phyloP scores from a whole-genome alignment of 2,888 invertebrate genomes.

The Balanococcus diminutus region DNA sequence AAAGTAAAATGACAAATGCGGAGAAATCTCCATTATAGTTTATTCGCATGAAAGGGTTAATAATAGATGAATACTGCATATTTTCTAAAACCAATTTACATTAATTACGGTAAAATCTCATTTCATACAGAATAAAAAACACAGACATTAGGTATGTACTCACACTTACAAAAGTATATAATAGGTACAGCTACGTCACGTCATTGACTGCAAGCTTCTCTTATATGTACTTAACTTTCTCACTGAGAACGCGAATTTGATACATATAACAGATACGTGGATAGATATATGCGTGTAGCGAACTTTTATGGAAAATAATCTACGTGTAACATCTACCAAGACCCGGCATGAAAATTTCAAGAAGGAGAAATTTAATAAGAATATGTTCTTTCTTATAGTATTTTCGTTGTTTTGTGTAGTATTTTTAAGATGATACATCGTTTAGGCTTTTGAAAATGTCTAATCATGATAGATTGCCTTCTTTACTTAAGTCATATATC shows the following conservation, averaged over 20 bases:
- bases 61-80: not conserved
- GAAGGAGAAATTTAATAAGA: not conserved
- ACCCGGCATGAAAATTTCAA: not conserved
- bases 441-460: conserved; percentile 14
- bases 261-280: too few relatives aligned
- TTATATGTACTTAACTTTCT: not conserved
- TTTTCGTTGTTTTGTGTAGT: conserved; percentile 18
- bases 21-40: not conserved
- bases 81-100: not conserved
- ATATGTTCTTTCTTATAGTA: not conserved
- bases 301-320: not conserved
- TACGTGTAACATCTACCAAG: not conserved
- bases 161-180: too few relatives aligned
- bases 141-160: too few relatives aligned
- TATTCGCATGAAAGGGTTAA: not conserved
- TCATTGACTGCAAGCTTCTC: not conserved
- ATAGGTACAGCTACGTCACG: not conserved
- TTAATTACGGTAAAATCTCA: not conserved
- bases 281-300: not conserved
- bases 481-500: conserved; percentile 25
- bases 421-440: conserved; percentile 39
- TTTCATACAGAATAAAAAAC: not conserved
- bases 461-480: conserved; percentile 32
- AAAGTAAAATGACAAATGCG: not conserved
- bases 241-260: not conserved